Percentiles rank a stretch among this genome's conserved stretches.
These are phyloP conservation scores for Ypsolopha scabrella DNA, from an alignment of 2,888 invertebrate genomes.

Conservation along the genomic window DNA sequence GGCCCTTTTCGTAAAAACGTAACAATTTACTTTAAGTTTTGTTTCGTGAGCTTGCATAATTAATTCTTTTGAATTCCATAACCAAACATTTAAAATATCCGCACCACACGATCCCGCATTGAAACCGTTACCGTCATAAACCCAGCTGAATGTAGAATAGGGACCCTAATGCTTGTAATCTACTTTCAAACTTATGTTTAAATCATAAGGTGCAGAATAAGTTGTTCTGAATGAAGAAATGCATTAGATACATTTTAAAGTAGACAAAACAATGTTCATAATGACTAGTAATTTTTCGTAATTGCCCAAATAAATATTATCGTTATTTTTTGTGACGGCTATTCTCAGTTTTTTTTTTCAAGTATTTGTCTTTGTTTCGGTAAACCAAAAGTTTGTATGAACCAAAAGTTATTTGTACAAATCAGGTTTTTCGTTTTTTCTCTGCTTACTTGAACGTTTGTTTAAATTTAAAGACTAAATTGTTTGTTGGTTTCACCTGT, in stretches of 20 bases:
- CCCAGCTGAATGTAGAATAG: slow-evolving; percentile 38
- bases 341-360: neutral
- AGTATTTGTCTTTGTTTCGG: neutral
- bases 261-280: slow-evolving; percentile 40
- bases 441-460: neutral
- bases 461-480: no score
- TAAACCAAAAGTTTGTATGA: no score
- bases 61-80: slow-evolving; percentile 32
- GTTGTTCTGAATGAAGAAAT: neutral
- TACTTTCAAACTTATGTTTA: neutral
- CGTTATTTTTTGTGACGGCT: neutral
- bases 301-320: slow-evolving; percentile 17
- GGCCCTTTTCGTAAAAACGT: slow-evolving; percentile 2
- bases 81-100: slow-evolving; percentile 44
- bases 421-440: neutral
- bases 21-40: neutral
- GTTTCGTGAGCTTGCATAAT: slow-evolving; percentile 49
- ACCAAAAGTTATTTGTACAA: neutral
- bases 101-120: slow-evolving; percentile 40
- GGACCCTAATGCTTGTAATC: slow-evolving; percentile 17
- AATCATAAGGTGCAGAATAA: slow-evolving; percentile 7
- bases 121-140: slow-evolving; percentile 56
- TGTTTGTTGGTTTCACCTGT: no score
- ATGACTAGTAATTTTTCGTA: slow-evolving; percentile 34
- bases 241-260: slow-evolving; percentile 10